Evolutionary conservation across 2,888 invertebrate genomes (phyloP).

Genomic region (Gisinianus flammeolus): DNA sequence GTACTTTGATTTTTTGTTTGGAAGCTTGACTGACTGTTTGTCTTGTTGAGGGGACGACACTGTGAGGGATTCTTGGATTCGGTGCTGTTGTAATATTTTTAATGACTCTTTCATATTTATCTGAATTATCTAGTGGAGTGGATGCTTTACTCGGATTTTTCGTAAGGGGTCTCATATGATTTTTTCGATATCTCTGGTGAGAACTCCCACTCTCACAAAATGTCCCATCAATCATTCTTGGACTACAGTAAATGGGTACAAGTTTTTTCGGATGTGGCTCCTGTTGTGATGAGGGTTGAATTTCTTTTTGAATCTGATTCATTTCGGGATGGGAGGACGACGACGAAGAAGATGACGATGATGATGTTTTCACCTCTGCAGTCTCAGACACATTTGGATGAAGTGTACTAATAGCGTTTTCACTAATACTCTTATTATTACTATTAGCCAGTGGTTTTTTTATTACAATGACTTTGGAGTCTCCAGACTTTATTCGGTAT

Average conservation of each 20-base stretch:
- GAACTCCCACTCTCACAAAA: not conserved
- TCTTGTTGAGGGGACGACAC: not conserved
- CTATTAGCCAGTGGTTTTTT: not conserved
- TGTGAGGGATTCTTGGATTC: not conserved
- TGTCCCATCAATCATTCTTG: not conserved
- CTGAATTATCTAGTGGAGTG: not conserved
- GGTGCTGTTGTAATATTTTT: not conserved
- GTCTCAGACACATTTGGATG: not conserved
- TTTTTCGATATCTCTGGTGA: not conserved
- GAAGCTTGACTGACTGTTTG: not conserved
- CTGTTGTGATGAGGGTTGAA: not conserved
- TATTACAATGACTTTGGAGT: not conserved
- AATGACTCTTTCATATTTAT: not conserved
- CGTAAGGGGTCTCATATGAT: not conserved
- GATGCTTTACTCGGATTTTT: not conserved
- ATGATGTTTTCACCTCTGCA: no score
- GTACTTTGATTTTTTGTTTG: constrained; percentile 45
- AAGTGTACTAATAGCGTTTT: no score
- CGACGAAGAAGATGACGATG: not conserved
- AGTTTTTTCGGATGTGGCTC: not conserved
- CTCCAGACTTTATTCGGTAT: not conserved
- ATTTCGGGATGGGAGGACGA: not conserved
- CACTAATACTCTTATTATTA: not conserved
- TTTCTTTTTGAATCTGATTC: not conserved
- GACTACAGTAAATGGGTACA: constrained; percentile 4